phyloP scores from a whole-genome alignment of 2,113 vertebrate genomes.

The Acrocephalus kingi region DNA sequence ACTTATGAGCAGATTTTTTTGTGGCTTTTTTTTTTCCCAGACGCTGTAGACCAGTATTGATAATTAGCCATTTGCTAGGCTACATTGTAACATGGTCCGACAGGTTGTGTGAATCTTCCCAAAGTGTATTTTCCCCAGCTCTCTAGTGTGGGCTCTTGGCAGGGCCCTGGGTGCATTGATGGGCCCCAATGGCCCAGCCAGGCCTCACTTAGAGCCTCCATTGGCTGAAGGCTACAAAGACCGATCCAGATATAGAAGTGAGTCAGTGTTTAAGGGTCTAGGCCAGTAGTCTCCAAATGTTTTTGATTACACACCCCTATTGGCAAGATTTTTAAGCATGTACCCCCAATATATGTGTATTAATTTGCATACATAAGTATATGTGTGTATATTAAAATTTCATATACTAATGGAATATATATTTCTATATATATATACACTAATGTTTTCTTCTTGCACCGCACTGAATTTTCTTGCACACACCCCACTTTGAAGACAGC shows the following conservation, averaged over 20 bases:
- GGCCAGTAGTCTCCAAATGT: neutral
- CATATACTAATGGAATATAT: neutral
- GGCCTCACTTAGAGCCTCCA: neutral
- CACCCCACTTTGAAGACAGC: accelerated
- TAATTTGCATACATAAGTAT: neutral
- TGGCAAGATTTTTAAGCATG: neutral
- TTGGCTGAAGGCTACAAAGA: accelerated
- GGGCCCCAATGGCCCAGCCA: accelerated
- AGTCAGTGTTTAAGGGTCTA: neutral
- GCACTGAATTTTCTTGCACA: neutral
- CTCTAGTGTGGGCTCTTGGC: accelerated
- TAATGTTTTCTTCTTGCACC: neutral
- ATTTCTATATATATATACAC: too few relatives aligned
- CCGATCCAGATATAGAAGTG: neutral
- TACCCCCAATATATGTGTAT: neutral
- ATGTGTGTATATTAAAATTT: neutral
- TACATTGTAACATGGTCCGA: neutral
- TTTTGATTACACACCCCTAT: neutral
- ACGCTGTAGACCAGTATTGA: neutral
- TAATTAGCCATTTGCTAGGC: neutral
- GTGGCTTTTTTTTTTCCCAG: neutral
- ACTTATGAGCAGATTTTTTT: neutral
- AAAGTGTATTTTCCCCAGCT: neutral
- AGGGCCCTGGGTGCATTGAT: neutral
- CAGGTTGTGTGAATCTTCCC: neutral